Percentiles rank a stretch among this genome's conserved stretches.
These are phyloP conservation scores for Schrankia costaestrigalis DNA, from an alignment of 2,888 invertebrate species.

Conservation along the genomic window DNA sequence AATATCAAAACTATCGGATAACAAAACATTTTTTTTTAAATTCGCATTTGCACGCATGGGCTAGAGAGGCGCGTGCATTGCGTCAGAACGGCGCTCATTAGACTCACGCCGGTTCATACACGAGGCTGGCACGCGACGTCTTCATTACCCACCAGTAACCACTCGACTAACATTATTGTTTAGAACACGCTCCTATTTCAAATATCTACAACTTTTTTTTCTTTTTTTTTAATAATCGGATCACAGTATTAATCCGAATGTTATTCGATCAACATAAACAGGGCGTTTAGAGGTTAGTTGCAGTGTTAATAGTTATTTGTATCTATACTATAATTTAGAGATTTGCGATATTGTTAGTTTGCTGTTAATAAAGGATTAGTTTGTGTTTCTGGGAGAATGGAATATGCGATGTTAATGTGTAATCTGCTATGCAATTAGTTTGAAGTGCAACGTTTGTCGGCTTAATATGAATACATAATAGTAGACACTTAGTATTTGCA, in stretches of 20 bases:
- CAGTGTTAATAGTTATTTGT: constrained; percentile 35
- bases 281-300: constrained; percentile 54
- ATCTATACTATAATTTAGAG: constrained; percentile 9
- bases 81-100: constrained; percentile 33
- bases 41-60: constrained; percentile 32
- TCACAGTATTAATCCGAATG: constrained; percentile 55
- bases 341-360: too few relatives aligned
- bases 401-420: too few relatives aligned
- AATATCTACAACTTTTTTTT: constrained; percentile 46
- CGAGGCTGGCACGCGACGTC: constrained; percentile 57
- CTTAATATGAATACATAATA: too few relatives aligned
- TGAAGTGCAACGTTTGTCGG: too few relatives aligned
- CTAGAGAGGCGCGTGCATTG: constrained; percentile 20
- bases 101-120: constrained; percentile 38
- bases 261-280: constrained; percentile 73
- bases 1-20: constrained; percentile 27
- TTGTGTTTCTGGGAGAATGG: too few relatives aligned
- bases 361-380: too few relatives aligned
- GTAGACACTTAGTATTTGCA: too few relatives aligned
- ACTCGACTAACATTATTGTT: constrained; percentile 70
- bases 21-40: constrained; percentile 29
- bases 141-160: constrained; percentile 70
- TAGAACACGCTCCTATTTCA: constrained; percentile 67
- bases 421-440: too few relatives aligned
- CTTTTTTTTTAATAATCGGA: constrained; percentile 63